Conservation (phyloP, 2,797 vertebrate species). For the Chelon auratus region DNA sequence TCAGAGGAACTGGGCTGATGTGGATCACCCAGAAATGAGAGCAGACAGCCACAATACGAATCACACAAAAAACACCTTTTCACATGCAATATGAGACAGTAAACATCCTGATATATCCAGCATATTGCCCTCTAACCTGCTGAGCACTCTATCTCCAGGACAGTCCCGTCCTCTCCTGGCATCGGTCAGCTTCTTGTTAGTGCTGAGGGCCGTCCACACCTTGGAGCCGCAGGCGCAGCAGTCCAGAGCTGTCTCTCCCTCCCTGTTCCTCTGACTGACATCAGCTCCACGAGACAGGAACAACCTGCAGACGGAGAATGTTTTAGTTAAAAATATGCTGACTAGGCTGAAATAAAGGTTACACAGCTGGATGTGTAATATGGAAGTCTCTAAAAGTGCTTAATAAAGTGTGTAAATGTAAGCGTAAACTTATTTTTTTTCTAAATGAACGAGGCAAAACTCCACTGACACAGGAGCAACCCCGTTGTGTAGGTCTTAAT, state of each 20-base stretch:
- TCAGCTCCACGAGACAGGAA: constrained; percentile 94
- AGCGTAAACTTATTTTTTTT: too few species aligned
- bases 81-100: too few species aligned
- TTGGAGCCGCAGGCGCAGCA: constrained; percentile 90
- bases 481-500: too few species aligned
- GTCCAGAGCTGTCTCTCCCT: constrained; percentile 91
- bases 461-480: too few species aligned
- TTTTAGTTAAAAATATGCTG: background rate
- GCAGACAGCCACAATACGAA: too few species aligned
- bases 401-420: too few species aligned
- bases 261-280: constrained; percentile 92
- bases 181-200: constrained; percentile 92
- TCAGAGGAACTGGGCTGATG: too few species aligned
- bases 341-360: background rate
- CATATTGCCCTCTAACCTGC: constrained; percentile 82
- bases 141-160: constrained; percentile 86
- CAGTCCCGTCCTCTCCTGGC: constrained; percentile 85
- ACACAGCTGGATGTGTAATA: background rate
- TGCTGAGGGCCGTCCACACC: constrained; percentile 92
- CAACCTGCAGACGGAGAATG: constrained; percentile 80
- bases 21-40: too few species aligned
- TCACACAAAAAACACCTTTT: too few species aligned
- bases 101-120: too few species aligned
- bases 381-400: background rate
- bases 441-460: too few species aligned